Evolutionary conservation across 2,797 vertebrate genomes (phyloP).

Genomic region (Sebastolobus alascanus): DNA sequence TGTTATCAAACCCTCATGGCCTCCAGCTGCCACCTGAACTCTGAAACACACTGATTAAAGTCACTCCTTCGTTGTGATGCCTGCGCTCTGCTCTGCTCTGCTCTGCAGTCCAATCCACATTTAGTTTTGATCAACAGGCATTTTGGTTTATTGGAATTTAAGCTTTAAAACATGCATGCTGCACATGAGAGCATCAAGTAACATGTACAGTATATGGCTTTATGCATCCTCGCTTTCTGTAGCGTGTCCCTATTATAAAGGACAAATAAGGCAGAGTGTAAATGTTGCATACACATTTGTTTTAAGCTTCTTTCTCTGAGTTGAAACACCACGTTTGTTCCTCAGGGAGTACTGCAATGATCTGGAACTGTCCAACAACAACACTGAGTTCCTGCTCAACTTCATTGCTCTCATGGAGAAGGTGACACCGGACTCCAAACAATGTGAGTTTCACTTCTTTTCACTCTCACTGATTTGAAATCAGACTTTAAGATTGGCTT

Average conservation of each 20-base stretch:
- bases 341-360: slow-evolving; percentile 99
- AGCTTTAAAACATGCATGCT: slow-evolving; percentile 52
- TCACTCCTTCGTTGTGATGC: slow-evolving; percentile 35
- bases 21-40: slow-evolving; percentile 28
- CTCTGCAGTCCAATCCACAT: slow-evolving; percentile 31
- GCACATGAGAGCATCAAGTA: slow-evolving; percentile 37
- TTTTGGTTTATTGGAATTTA: slow-evolving; percentile 26
- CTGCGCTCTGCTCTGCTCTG: slow-evolving; percentile 35
- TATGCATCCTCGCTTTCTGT: slow-evolving; percentile 25
- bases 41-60: slow-evolving; percentile 35
- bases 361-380: slow-evolving; percentile 96
- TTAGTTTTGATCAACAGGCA: slow-evolving; percentile 35
- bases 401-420: slow-evolving; percentile 99
- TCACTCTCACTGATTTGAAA: not conserved
- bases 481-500: not conserved
- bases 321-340: slow-evolving; percentile 37
- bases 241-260: slow-evolving; percentile 13
- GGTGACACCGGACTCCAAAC: slow-evolving; percentile 98
- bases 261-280: slow-evolving; percentile 9
- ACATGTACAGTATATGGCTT: slow-evolving; percentile 12
- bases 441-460: slow-evolving; percentile 89
- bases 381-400: slow-evolving; percentile 98
- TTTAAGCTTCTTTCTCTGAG: slow-evolving; percentile 23
- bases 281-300: slow-evolving; percentile 11
- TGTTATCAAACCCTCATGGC: slow-evolving; percentile 5